Conservation (phyloP, 2,113 vertebrate genomes). For the Pterocles orientalis region DNA sequence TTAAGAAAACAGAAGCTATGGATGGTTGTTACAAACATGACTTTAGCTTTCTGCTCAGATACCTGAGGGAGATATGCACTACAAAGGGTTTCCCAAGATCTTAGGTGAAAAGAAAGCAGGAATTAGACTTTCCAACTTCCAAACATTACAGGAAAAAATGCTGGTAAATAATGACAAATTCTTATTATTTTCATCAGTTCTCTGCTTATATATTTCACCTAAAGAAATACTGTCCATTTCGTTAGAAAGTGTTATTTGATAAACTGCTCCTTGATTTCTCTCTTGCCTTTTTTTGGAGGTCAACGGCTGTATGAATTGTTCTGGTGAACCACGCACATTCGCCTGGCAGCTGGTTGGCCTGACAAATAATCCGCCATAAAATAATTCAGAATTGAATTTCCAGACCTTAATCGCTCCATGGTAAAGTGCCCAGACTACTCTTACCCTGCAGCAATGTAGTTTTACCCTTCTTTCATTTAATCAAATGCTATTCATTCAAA, state of each 20-base stretch:
- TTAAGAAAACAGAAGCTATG: not conserved
- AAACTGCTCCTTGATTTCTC: not conserved
- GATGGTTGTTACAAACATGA: not conserved
- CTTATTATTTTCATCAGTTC: not conserved
- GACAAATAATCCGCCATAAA: not conserved
- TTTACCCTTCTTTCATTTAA: conserved; percentile 4
- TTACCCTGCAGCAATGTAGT: conserved; percentile 14
- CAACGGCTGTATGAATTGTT: not conserved
- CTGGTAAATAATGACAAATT: not conserved
- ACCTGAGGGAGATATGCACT: not conserved
- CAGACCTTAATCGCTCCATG: not conserved
- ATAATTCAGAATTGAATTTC: conserved; percentile 5
- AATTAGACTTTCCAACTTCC: not conserved
- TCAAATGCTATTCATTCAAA: conserved; percentile 14
- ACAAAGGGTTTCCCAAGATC: not conserved
- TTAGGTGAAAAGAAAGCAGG: not conserved
- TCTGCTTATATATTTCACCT: not conserved
- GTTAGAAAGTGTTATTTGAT: not conserved
- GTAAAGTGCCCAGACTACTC: not conserved
- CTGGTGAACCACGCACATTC: not conserved
- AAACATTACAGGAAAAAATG: not conserved
- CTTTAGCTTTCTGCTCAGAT: not conserved
- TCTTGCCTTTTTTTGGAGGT: not conserved
- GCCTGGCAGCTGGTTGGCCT: not conserved
- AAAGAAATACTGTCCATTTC: conserved; percentile 29